phyloP scores from a whole-genome alignment of 2,113 vertebrate species.

The Myiagra hebetior region DNA sequence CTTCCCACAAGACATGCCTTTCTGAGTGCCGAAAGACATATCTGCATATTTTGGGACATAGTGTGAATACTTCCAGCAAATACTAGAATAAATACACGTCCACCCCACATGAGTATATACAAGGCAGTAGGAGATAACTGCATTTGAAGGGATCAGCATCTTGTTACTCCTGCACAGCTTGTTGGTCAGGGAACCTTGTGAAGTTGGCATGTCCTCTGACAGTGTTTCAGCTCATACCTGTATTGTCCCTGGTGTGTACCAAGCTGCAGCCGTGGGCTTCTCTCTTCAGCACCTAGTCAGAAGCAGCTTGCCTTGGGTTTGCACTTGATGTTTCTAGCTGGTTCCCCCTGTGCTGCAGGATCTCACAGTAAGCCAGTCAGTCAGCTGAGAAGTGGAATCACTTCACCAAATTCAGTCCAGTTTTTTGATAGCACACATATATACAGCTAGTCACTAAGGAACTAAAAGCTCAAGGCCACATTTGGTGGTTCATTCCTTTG shows the following conservation, averaged over 20 bases:
- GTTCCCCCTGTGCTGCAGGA: neutral
- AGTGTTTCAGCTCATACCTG: neutral
- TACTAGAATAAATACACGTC: neutral
- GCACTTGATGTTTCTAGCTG: neutral
- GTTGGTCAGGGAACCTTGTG: neutral
- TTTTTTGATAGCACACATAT: neutral
- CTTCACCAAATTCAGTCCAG: neutral
- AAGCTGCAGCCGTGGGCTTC: neutral
- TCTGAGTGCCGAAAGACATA: neutral
- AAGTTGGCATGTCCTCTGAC: neutral
- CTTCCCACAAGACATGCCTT: neutral
- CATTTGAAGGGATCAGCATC: neutral
- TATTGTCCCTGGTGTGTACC: neutral
- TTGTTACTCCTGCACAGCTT: neutral
- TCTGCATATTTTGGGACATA: neutral
- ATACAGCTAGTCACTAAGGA: neutral
- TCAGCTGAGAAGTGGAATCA: neutral
- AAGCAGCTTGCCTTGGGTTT: neutral
- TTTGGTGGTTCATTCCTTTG: neutral
- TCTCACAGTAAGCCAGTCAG: neutral
- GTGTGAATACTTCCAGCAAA: neutral
- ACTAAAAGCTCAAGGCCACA: fast-evolving
- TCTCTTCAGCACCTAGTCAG: neutral
- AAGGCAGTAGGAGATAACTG: neutral
- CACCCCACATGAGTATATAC: neutral